phyloP scores from a whole-genome alignment of 2,888 invertebrate species.

The Diogma glabrata region DNA sequence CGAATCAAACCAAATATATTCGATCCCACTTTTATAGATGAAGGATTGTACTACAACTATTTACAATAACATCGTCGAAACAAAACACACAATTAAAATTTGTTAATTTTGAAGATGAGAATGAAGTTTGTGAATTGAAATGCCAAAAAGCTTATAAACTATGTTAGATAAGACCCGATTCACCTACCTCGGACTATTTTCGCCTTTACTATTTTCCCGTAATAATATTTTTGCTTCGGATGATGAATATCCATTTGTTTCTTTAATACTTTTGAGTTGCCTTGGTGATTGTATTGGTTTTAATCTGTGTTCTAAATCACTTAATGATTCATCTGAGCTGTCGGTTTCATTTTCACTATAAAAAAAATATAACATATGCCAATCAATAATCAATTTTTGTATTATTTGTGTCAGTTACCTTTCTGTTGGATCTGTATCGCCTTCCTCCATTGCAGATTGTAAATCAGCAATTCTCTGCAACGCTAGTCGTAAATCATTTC shows the following conservation, averaged over 20 bases:
- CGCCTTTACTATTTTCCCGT: constrained; percentile 31
- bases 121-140: too few relatives aligned
- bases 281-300: constrained; percentile 31
- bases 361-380: too few relatives aligned
- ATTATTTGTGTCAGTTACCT: constrained; percentile 24
- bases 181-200: constrained; percentile 35
- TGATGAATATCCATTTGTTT: constrained; percentile 22
- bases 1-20: too few relatives aligned
- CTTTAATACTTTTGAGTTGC: constrained; percentile 18
- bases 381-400: constrained; percentile 2
- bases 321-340: constrained; percentile 28
- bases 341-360: constrained; percentile 20
- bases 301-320: constrained; percentile 34
- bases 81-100: too few relatives aligned
- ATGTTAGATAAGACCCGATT: not conserved
- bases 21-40: too few relatives aligned
- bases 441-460: constrained; percentile 85
- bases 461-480: constrained; percentile 81
- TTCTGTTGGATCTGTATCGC: constrained; percentile 47
- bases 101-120: too few relatives aligned
- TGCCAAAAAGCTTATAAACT: too few relatives aligned
- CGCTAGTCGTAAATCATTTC: constrained; percentile 76
- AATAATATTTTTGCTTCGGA: constrained; percentile 31
- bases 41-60: too few relatives aligned
- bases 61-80: too few relatives aligned